A percentile compares a stretch with the other conserved stretches of the same genome.
phyloP scores from a whole-genome alignment of 2,888 invertebrate genomes.

The Euzophera pinguis region DNA sequence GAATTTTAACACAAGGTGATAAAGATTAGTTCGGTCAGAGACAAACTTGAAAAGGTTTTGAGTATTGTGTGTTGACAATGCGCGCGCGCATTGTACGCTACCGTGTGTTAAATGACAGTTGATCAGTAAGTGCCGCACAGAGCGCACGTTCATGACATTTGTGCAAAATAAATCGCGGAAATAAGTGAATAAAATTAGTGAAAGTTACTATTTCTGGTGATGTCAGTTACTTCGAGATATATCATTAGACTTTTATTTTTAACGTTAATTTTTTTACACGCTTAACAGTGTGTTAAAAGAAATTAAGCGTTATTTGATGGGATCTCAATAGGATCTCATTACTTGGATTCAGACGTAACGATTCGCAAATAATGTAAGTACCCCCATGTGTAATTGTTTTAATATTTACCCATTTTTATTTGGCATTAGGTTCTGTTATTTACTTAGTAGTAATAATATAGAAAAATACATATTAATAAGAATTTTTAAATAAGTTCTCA shows the following conservation, averaged over 20 bases:
- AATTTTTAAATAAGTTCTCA: too few relatives aligned
- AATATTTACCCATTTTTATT: too few relatives aligned
- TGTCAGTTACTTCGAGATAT: conserved; percentile 61
- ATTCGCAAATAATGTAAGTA: conserved; percentile 16
- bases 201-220: conserved; percentile 36
- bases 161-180: conserved; percentile 7
- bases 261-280: conserved; percentile 60
- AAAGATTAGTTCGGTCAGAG: conserved; percentile 23
- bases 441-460: too few relatives aligned
- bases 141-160: conserved; percentile 30
- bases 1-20: neutral
- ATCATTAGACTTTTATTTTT: conserved; percentile 51
- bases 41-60: conserved; percentile 24
- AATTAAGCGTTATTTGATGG: conserved; percentile 54
- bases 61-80: conserved; percentile 54
- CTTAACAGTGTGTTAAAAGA: conserved; percentile 59
- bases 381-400: neutral
- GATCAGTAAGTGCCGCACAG: conserved; percentile 21
- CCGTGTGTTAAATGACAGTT: conserved; percentile 33
- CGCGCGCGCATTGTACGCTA: conserved; percentile 64
- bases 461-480: too few relatives aligned
- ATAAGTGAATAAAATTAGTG: conserved; percentile 1
- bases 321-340: conserved; percentile 32
- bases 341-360: conserved; percentile 2
- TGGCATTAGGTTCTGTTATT: too few relatives aligned